Evolutionary conservation across 2,797 vertebrate species (phyloP), one percentile per base, ranked within the genome.

Genomic region (Geotrypetes seraphini): DNA sequence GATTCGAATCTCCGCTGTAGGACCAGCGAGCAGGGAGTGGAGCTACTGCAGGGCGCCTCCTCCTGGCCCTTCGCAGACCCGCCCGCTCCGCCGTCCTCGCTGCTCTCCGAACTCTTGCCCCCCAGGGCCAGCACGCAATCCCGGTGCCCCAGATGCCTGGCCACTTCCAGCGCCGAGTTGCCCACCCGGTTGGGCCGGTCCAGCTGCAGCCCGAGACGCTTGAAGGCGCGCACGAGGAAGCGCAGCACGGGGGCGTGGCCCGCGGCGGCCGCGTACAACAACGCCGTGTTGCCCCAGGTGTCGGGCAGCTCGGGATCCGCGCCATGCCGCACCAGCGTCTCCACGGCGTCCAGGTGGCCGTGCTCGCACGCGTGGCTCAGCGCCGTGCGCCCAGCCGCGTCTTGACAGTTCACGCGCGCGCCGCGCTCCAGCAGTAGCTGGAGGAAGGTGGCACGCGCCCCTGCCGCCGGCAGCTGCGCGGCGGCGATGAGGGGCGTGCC

Each of bases 221-320:
- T 85, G 40, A 85, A 85, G n/a, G 78, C 78, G 12, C 76, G 50
- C 36, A 80, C 72, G 29, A 84, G 33, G 31, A 85, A 83, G 37
- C 67, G 75, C 1, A 83, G 57, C 5, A 79, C 64, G 2, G 28
- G 14, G 1, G 57, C 56, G 28, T 71, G 77, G 5, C 73, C 73
- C 1, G 65, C 53, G 2, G 50, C 78, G 0, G 63, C 59, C 0
- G 73, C 75, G 33, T 81, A 83, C 67, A 83, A 82, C 2, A 85
- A 51, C 5, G 73, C 57, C 0, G 53, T 80, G 40, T 84, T 81
- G 1, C 79, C 77, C 78, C 83, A 78, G 0, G 29, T 4, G 50
- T 84, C 79, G 17, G 39, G 54, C 1, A 75, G 30, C 50, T 83
- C 75, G 0, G 78, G 77, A 40, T 86, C 73, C 0, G 79, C 73